Percentiles rank a stretch among this genome's conserved stretches.
These are phyloP conservation scores for Montifringilla adamsi DNA, from an alignment of 2,113 vertebrate genomes.

Conservation along the genomic window DNA sequence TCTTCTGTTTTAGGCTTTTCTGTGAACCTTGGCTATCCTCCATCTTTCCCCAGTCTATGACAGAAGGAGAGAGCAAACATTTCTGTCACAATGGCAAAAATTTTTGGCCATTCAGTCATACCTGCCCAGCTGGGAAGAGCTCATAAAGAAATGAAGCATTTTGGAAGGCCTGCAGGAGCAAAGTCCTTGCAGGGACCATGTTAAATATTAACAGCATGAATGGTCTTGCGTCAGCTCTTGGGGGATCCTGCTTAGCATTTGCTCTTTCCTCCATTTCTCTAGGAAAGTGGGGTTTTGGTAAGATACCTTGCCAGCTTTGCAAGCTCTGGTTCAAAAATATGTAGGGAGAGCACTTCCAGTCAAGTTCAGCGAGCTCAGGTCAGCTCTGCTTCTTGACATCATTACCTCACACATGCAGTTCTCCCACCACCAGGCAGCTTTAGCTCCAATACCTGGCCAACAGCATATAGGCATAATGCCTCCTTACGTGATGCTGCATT, in stretches of 20 bases:
- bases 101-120: background rate
- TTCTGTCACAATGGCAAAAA: background rate
- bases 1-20: background rate
- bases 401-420: background rate
- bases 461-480: fast-evolving
- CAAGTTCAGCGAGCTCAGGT: background rate
- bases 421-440: background rate
- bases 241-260: background rate
- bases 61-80: background rate
- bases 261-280: background rate
- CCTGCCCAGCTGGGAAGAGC: background rate
- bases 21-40: background rate
- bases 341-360: background rate
- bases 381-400: background rate
- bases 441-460: background rate
- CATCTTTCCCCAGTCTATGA: background rate
- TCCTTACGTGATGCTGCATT: fast-evolving
- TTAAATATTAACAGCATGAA: background rate
- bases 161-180: background rate
- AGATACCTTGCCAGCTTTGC: background rate
- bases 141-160: background rate
- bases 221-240: background rate
- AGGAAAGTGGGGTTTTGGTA: background rate
- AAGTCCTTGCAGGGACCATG: background rate
- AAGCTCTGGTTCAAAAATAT: background rate